Evolutionary conservation across 2,888 invertebrate genomes (phyloP).

Genomic region (Acanthacorydalis orientalis): DNA sequence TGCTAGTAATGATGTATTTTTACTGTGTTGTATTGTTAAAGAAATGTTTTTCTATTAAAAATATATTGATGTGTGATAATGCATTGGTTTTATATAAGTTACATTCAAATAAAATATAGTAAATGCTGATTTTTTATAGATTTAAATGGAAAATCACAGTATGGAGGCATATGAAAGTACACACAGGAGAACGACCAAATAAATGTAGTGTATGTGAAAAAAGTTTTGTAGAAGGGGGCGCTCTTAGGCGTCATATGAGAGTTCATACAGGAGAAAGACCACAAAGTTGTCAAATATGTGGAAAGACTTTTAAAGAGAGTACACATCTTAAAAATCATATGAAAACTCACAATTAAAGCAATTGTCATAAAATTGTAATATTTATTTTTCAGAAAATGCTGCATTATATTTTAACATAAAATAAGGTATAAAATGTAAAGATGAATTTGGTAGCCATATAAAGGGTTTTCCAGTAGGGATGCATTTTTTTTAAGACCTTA

Average conservation of each 20-base stretch:
- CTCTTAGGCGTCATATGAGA: background rate
- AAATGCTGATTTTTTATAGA: background rate
- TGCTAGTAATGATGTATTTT: no score
- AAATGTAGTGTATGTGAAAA: background rate
- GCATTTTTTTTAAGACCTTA: no score
- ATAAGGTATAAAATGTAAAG: no score
- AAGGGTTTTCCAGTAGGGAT: no score
- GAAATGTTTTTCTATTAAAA: no score
- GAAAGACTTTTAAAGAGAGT: background rate
- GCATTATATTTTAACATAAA: no score
- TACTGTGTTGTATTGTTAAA: no score
- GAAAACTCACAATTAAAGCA: background rate
- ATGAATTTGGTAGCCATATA: no score
- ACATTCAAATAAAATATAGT: background rate
- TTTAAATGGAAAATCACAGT: background rate
- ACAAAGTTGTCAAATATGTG: background rate
- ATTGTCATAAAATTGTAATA: no score
- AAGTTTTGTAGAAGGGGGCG: background rate
- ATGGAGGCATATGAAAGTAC: background rate
- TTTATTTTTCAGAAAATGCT: no score
- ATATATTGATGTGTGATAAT: no score
- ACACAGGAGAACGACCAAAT: background rate
- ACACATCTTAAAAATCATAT: background rate
- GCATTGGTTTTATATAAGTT: no score
- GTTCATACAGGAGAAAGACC: background rate